A percentile compares a stretch with the other conserved stretches of the same genome.
Evolutionary conservation across 2,113 vertebrate genomes (phyloP).

Genomic region (Ciconia boyciana): DNA sequence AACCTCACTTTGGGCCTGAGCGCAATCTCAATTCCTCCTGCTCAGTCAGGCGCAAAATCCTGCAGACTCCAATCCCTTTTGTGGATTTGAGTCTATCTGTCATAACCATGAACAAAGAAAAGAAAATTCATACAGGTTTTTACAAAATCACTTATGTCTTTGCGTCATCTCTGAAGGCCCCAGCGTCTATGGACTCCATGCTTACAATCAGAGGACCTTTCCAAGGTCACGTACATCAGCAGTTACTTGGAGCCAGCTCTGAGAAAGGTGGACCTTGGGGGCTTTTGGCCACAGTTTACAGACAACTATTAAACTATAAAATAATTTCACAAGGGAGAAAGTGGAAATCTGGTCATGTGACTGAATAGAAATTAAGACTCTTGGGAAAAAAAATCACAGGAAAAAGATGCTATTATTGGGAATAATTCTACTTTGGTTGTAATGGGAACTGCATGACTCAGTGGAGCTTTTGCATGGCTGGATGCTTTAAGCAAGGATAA

Average conservation of each 20-base stretch:
- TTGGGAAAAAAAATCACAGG: neutral
- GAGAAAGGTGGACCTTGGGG: neutral
- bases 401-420: neutral
- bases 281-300: neutral
- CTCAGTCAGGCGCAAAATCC: conserved; percentile 2
- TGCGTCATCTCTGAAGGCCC: neutral
- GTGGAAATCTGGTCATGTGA: neutral
- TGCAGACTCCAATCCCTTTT: neutral
- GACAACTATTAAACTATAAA: neutral
- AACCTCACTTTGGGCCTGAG: neutral
- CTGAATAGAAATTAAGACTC: neutral
- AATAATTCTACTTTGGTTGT: conserved; percentile 24
- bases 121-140: neutral
- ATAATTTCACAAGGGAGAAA: neutral
- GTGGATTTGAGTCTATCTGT: neutral
- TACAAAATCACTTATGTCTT: neutral
- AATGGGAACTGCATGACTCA: conserved; percentile 29
- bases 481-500: conserved; percentile 42
- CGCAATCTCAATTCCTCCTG: neutral
- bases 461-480: conserved; percentile 35
- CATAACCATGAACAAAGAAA: neutral
- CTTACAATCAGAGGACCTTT: neutral
- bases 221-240: neutral
- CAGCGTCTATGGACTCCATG: neutral
- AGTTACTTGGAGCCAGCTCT: neutral